phyloP scores from a whole-genome alignment of 2,888 invertebrate genomes.

The Macrosoma leucophasiata region DNA sequence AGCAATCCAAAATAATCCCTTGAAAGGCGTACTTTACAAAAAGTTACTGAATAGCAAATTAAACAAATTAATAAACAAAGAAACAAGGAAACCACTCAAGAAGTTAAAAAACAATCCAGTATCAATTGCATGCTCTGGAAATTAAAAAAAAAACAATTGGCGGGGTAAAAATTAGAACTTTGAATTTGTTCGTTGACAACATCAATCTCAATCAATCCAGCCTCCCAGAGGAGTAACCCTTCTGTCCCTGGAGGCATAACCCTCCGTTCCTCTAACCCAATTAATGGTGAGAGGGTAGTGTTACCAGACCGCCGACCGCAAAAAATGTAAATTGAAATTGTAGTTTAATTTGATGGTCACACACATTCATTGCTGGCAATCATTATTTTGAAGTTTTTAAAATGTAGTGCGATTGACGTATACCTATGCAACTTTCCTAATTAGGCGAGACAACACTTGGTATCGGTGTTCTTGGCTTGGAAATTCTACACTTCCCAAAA shows the following conservation, averaged over 20 bases:
- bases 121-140: conserved; percentile 35
- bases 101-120: conserved; percentile 40
- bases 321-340: conserved; percentile 68
- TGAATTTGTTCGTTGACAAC: conserved; percentile 65
- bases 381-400: no score
- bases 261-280: conserved; percentile 70
- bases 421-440: no score
- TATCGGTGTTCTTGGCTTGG: no score
- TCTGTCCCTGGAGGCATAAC: conserved; percentile 52
- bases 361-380: no score
- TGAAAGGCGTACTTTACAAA: no score
- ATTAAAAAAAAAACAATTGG: conserved; percentile 35
- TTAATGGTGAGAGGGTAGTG: conserved; percentile 57
- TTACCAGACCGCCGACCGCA: conserved; percentile 45
- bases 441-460: no score
- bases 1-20: no score
- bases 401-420: no score
- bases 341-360: conserved; percentile 45
- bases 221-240: conserved; percentile 67
- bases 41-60: no score
- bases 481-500: no score
- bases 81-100: conserved; percentile 32
- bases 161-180: conserved; percentile 47
- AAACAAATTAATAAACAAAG: conserved; percentile 56
- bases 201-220: conserved; percentile 72